Conservation (phyloP, 2,888 invertebrate genomes). For the Anodontia alba region DNA sequence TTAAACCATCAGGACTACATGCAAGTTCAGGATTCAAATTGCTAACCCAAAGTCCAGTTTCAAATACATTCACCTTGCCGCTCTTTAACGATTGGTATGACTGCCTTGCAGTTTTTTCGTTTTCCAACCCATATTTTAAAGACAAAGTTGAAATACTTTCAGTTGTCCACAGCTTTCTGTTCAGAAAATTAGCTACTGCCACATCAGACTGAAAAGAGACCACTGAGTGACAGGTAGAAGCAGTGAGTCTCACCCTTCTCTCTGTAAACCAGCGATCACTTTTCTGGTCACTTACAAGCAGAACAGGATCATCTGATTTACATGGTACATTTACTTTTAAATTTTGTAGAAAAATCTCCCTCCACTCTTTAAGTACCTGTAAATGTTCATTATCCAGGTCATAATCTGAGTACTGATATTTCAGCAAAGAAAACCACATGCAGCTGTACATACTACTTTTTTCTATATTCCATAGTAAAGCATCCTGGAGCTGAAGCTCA, state of each 20-base stretch:
- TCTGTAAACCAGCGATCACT: conserved; percentile 12
- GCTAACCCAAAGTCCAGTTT: not conserved
- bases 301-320: not conserved
- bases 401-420: conserved; percentile 16
- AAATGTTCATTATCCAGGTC: not conserved
- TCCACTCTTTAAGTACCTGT: not conserved
- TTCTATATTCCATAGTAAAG: not conserved
- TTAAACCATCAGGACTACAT: conserved; percentile 16
- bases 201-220: conserved; percentile 2
- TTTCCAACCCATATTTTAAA: not conserved
- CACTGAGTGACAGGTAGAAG: not conserved
- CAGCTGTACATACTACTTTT: not conserved
- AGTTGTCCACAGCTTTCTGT: not conserved
- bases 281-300: not conserved
- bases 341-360: conserved; percentile 1
- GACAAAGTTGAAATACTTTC: not conserved
- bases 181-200: not conserved
- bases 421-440: conserved; percentile 18
- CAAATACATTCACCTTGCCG: not conserved
- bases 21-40: conserved; percentile 21
- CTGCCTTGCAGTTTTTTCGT: not conserved
- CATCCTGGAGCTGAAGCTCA: not conserved
- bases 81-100: not conserved
- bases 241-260: conserved; percentile 16
- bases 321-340: not conserved